Evolutionary conservation across 2,113 vertebrate genomes (phyloP).

Genomic region (Engraulis encrasicolus): DNA sequence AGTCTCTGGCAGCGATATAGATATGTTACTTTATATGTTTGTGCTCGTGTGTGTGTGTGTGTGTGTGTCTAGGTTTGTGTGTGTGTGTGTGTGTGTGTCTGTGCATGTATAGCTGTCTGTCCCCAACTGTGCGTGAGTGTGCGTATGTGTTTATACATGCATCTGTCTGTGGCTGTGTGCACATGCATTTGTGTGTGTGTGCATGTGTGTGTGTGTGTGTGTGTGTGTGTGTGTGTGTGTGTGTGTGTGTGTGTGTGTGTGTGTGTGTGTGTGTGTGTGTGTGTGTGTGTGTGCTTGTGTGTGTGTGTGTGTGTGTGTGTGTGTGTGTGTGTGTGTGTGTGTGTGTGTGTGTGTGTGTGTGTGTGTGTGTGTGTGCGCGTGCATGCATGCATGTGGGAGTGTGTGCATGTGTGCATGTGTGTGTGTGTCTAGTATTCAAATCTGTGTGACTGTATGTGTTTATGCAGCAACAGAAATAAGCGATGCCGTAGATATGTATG

Average conservation of each 20-base stretch:
- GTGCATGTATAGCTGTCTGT: background rate
- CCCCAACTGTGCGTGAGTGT: background rate
- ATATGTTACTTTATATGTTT: background rate
- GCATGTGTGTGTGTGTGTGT: background rate
- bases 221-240: background rate
- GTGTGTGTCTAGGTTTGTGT: background rate
- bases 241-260: no score
- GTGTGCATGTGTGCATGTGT: no score
- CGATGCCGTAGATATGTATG: background rate
- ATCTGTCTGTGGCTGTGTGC: background rate
- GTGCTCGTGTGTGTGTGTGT: background rate
- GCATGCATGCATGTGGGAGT: no score
- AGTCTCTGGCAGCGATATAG: background rate
- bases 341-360: background rate
- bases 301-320: constrained; percentile 4
- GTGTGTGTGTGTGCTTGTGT: background rate
- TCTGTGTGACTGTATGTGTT: background rate
- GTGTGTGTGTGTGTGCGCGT: background rate
- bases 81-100: background rate
- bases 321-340: background rate
- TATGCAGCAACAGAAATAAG: background rate
- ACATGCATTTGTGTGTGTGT: no score
- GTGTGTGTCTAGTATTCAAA: no score
- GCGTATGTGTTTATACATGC: background rate
- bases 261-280: background rate